Base-by-base conservation (phyloP, 1,140 invertebrate species). In the Asobara japonica region DNA sequence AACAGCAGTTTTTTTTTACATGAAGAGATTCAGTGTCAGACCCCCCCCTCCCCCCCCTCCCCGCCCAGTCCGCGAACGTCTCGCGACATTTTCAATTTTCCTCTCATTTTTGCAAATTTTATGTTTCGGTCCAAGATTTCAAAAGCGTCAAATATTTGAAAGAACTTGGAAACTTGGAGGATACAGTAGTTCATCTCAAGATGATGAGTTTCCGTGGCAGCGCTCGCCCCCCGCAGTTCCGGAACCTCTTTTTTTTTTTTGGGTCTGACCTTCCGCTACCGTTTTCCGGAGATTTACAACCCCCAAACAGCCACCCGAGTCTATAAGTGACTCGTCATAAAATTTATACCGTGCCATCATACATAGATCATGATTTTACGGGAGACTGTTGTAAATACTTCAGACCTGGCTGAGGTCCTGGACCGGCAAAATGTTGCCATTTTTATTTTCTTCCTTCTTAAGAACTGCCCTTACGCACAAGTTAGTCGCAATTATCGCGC, bases 321-420 rank as follows among this genome's bases (percentile, higher is more conserved):
- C 7, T 33, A 64, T 60, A 45, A 45, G 41, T 45, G 41, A 45
- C 36, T 18, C 41, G 69, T 73, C 71, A 73, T 73, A 76, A 76
- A 76, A 76, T 76, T 76, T 75, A 75, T 72, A 72, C 70, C 74
- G 31, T 65, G 30, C 74, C 70, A 75, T 75, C 74, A 75, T 75
- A 70, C 74, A 72, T 75, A 66, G 66, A 75, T 75, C 65, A 75
- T 75, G 71, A 70, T 71, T 75, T 75, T 75, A 72, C 71, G 68
- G 20, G 38, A 51, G 66, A 36, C n/a, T 41, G 74, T 66, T 70
- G 74, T 75, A 75, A 75, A 75, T 75, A 75, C 69, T 75, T 71
- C 51, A 66, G 10, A 25, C 20, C 18, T 7, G 13, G 25, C 16
- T 16, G 7, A n/a, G n/a, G n/a, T n/a, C n/a, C n/a, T 38, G 16